Percentiles rank a stretch among this genome's conserved stretches.
Evolutionary conservation across 2,888 invertebrate species (phyloP).

Genomic region (Falcaria lacertinaria): DNA sequence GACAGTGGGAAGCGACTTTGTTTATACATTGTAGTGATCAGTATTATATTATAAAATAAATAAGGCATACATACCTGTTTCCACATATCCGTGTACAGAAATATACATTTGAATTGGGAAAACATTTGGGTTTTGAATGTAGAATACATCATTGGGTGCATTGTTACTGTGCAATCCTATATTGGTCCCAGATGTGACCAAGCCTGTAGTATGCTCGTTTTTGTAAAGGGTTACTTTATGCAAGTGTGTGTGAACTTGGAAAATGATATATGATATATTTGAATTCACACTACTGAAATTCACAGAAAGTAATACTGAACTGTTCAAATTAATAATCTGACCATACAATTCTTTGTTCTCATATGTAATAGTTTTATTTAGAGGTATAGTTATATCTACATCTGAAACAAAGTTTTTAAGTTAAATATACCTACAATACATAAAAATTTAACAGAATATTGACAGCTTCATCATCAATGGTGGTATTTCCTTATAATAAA

Average conservation of each 20-base stretch:
- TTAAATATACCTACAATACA: too few species aligned
- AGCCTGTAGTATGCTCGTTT: constrained; percentile 33
- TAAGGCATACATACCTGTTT: constrained; percentile 57
- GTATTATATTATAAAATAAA: neutral
- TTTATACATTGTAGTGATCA: too few species aligned
- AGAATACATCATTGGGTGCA: constrained; percentile 46
- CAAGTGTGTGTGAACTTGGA: constrained; percentile 83
- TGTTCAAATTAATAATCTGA: constrained; percentile 36
- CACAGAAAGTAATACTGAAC: constrained; percentile 45
- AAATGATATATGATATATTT: constrained; percentile 75
- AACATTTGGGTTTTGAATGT: constrained; percentile 61
- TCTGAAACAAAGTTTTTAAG: constrained; percentile 11
- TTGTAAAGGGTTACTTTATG: constrained; percentile 79
- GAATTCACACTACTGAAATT: constrained; percentile 61
- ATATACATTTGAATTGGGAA: constrained; percentile 57
- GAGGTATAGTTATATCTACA: constrained; percentile 42
- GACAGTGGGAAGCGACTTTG: too few species aligned
- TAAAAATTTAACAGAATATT: too few species aligned
- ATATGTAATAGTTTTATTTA: constrained; percentile 41
- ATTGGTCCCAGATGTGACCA: constrained; percentile 78
- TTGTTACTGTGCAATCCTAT: constrained; percentile 74
- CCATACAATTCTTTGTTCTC: constrained; percentile 50
- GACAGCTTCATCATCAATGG: too few species aligned
- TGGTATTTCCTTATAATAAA: too few species aligned
- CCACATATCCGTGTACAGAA: constrained; percentile 73